Evolutionary conservation across 2,888 invertebrate genomes (phyloP).

Genomic region (Tolmerus cingulatus): DNA sequence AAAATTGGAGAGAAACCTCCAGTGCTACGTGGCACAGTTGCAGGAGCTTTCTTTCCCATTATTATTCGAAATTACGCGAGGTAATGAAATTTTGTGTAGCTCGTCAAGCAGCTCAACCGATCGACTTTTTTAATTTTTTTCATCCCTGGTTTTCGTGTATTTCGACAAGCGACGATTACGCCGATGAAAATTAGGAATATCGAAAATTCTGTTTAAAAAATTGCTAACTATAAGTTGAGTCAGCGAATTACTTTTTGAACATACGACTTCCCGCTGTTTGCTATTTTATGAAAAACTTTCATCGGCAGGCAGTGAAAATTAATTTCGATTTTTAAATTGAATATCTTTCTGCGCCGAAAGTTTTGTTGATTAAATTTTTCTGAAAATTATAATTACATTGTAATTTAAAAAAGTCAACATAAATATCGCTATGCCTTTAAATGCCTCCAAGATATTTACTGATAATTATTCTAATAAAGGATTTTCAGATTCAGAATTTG

Average conservation of each 20-base stretch:
- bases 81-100: neutral
- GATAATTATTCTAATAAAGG: too few relatives aligned
- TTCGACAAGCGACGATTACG: neutral
- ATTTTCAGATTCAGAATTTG: too few relatives aligned
- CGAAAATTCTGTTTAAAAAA: neutral
- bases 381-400: too few relatives aligned
- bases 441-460: too few relatives aligned
- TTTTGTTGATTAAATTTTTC: neutral
- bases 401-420: too few relatives aligned
- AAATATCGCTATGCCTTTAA: too few relatives aligned
- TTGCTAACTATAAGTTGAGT: neutral
- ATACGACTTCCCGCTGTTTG: neutral
- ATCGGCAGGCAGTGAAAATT: neutral
- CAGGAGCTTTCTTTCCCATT: neutral
- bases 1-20: neutral
- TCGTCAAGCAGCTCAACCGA: neutral
- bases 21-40: neutral
- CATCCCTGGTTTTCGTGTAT: neutral
- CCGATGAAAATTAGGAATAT: neutral
- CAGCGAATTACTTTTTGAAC: neutral
- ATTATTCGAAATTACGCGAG: neutral
- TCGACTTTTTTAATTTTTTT: neutral
- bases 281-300: neutral
- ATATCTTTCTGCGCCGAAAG: neutral
- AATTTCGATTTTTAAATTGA: neutral